These are phyloP conservation scores for Watsonalla cultraria DNA, from an alignment of 2,888 invertebrate genomes.

Conservation along the genomic window DNA sequence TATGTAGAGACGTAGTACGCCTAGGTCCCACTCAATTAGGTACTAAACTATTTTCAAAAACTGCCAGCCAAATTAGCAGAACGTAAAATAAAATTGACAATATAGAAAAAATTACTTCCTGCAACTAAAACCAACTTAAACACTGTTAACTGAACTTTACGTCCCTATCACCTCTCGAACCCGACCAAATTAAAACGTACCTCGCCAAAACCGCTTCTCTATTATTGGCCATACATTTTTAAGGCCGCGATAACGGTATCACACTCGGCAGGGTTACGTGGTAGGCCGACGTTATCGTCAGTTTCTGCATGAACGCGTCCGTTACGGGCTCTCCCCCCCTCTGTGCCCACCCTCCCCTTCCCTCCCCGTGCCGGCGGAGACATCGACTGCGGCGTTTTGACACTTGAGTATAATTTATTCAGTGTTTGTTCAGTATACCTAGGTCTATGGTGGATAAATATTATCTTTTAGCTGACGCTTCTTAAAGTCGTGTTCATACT, in stretches of 20 bases:
- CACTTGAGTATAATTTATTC: conserved; percentile 73
- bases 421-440: conserved; percentile 33
- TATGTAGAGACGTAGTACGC: too few species aligned
- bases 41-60: too few species aligned
- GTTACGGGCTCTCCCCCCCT: conserved; percentile 53
- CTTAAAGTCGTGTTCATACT: conserved; percentile 14
- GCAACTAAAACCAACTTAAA: too few species aligned
- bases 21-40: too few species aligned
- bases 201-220: conserved; percentile 44
- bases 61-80: too few species aligned
- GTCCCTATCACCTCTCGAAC: conserved; percentile 23
- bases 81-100: too few species aligned
- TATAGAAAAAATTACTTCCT: too few species aligned
- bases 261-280: conserved; percentile 64
- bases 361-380: conserved; percentile 34
- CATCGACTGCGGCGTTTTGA: conserved; percentile 65
- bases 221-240: conserved; percentile 75
- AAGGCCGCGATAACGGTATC: conserved; percentile 62
- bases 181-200: conserved; percentile 36
- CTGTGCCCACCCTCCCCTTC: conserved; percentile 15
- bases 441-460: conserved; percentile 9
- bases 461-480: conserved; percentile 18
- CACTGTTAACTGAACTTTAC: conserved; percentile 20
- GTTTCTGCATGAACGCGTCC: conserved; percentile 76
- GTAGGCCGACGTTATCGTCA: conserved; percentile 77